These are phyloP conservation scores for Gorsachius goisagi DNA, from an alignment of 2,113 vertebrate genomes.

Conservation along the genomic window DNA sequence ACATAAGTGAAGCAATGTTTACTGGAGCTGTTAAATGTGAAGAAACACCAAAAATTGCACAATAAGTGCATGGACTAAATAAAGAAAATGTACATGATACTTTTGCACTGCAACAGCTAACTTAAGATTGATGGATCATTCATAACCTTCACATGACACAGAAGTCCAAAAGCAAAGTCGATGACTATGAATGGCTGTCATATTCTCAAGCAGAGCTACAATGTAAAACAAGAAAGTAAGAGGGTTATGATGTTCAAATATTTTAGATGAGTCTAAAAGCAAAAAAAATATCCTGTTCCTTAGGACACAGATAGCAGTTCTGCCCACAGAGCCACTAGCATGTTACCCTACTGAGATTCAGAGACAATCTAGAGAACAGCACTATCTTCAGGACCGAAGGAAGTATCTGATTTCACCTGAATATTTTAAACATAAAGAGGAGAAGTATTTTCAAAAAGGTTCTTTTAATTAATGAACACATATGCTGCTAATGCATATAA, in stretches of 20 bases:
- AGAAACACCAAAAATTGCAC: constrained; percentile 60
- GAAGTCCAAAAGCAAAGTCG: not conserved
- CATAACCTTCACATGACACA: not conserved
- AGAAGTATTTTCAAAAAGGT: not conserved
- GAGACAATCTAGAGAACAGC: not conserved
- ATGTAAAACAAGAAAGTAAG: not conserved
- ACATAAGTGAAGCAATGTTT: constrained; percentile 60
- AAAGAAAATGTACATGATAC: constrained; percentile 23
- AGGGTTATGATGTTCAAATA: not conserved
- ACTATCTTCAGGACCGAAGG: not conserved
- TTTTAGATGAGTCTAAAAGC: not conserved
- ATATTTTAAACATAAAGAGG: not conserved
- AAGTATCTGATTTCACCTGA: not conserved
- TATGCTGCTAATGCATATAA: not conserved
- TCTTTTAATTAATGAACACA: not conserved
- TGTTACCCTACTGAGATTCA: not conserved
- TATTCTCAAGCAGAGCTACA: not conserved
- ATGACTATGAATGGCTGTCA: not conserved
- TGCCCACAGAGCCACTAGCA: not conserved
- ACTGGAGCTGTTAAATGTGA: constrained; percentile 55
- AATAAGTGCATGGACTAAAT: constrained; percentile 25
- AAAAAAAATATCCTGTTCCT: not conserved
- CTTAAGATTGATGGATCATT: not conserved
- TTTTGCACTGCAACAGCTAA: not conserved
- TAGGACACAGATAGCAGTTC: not conserved